phyloP scores from a whole-genome alignment of 2,113 vertebrate species.

The Lota lota region DNA sequence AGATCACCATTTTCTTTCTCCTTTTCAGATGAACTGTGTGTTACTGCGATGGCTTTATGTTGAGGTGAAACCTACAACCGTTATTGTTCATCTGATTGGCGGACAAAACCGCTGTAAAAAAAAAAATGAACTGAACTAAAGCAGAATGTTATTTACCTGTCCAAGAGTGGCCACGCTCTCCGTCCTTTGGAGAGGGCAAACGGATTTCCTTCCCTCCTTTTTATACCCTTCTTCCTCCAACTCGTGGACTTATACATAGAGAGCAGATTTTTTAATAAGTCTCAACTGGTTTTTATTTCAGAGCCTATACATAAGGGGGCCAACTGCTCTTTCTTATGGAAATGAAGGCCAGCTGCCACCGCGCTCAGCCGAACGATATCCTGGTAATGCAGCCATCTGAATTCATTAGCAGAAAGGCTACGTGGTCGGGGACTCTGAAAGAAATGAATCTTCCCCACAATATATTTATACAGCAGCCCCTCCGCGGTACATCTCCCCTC shows the following conservation, averaged over 20 bases:
- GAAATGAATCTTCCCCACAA: constrained; percentile 62
- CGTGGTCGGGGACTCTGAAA: constrained; percentile 59
- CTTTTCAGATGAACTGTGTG: neutral
- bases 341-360: constrained; percentile 72
- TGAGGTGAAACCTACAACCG: too few species aligned
- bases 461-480: constrained; percentile 57
- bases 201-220: constrained; percentile 7
- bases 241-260: constrained; percentile 48
- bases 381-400: constrained; percentile 72
- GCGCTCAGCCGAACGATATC: constrained; percentile 68
- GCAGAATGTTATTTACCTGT: constrained; percentile 12
- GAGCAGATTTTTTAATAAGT: constrained; percentile 66
- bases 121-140: neutral
- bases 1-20: neutral
- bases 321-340: constrained; percentile 73
- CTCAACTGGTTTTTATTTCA: constrained; percentile 70
- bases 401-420: constrained; percentile 64
- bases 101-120: constrained; percentile 35
- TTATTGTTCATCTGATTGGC: neutral
- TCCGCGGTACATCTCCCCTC: constrained; percentile 40
- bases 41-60: too few species aligned
- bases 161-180: constrained; percentile 35
- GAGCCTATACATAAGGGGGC: constrained; percentile 63
- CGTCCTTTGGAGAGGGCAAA: constrained; percentile 51
- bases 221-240: neutral